Conservation (phyloP, 1,140 invertebrate genomes). For the Cardiocondyla obscurior region DNA sequence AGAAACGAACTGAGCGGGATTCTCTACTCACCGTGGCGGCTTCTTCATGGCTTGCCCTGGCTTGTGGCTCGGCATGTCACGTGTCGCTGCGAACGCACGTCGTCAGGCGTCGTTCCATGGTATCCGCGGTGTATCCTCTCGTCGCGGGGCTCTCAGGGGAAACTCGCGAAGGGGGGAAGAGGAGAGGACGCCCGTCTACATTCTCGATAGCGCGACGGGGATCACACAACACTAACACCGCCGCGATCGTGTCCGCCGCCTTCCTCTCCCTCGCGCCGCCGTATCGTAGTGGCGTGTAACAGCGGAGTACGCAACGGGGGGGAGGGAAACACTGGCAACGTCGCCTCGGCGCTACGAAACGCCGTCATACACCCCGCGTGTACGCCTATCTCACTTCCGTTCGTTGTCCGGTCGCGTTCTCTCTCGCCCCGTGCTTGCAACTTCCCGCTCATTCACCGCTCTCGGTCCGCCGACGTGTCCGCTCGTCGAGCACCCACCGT, state of each 20-base stretch:
- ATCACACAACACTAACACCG: constrained; percentile 42
- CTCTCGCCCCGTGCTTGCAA: constrained; percentile 40
- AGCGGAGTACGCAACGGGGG: constrained; percentile 64
- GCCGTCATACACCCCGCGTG: constrained; percentile 51
- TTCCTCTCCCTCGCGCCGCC: constrained; percentile 42
- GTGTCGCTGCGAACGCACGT: constrained; percentile 68
- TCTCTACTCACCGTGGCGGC: constrained; percentile 75
- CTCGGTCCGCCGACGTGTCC: not conserved
- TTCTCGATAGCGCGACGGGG: constrained; percentile 1
- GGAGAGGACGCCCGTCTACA: constrained; percentile 24
- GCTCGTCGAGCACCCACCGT: constrained; percentile 24
- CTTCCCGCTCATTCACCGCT: constrained; percentile 59
- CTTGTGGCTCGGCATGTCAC: constrained; percentile 76
- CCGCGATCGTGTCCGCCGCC: constrained; percentile 10
- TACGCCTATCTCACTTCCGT: constrained; percentile 47
- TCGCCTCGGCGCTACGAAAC: constrained; percentile 69
- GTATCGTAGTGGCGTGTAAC: constrained; percentile 25
- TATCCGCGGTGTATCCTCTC: constrained; percentile 46
- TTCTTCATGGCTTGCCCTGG: constrained; percentile 77
- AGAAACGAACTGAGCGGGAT: too few relatives aligned
- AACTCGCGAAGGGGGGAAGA: constrained; percentile 22
- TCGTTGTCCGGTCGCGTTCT: constrained; percentile 32
- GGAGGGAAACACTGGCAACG: constrained; percentile 78
- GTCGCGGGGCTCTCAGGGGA: not conserved
- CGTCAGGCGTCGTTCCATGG: constrained; percentile 70